Conservation (phyloP, 2,888 invertebrate species). For the Hypomecis atomaria region DNA sequence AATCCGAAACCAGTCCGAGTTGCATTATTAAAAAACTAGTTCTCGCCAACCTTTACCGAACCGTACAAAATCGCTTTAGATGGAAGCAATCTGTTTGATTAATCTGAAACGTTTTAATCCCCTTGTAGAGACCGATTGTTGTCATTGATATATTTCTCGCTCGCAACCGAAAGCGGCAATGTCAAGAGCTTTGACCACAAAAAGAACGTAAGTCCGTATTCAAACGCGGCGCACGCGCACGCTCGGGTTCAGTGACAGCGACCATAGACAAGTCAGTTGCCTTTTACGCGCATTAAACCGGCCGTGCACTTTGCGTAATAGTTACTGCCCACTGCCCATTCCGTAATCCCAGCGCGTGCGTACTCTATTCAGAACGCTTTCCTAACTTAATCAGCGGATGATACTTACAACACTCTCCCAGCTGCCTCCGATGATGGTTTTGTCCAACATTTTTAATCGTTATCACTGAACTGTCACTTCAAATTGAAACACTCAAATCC, state of each 20-base stretch:
- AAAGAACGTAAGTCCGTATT: slow-evolving; percentile 75
- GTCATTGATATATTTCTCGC: slow-evolving; percentile 56
- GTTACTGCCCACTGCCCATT: slow-evolving; percentile 49
- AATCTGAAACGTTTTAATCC: slow-evolving; percentile 54
- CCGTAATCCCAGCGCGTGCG: slow-evolving; percentile 56
- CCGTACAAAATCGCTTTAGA: slow-evolving; percentile 52
- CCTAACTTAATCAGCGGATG: slow-evolving; percentile 26
- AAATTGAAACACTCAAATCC: slow-evolving; percentile 53
- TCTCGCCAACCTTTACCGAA: slow-evolving; percentile 54
- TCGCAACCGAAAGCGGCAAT: slow-evolving; percentile 63
- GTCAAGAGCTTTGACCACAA: slow-evolving; percentile 74
- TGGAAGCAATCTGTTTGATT: slow-evolving; percentile 54
- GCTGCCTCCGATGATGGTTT: slow-evolving; percentile 75
- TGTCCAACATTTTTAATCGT: slow-evolving; percentile 73
- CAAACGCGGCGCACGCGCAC: slow-evolving; percentile 66
- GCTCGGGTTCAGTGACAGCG: slow-evolving; percentile 75
- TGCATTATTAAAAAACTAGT: slow-evolving; percentile 49
- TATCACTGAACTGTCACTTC: slow-evolving; percentile 51
- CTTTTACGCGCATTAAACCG: slow-evolving; percentile 73
- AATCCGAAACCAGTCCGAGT: slow-evolving; percentile 32
- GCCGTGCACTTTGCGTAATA: slow-evolving; percentile 75
- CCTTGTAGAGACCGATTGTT: slow-evolving; percentile 51
- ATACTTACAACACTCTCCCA: slow-evolving; percentile 82
- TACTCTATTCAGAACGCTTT: slow-evolving; percentile 36
- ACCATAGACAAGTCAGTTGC: slow-evolving; percentile 72